These are phyloP conservation scores for Gymnocephalus cernua DNA, from an alignment of 2,113 vertebrate genomes.

Conservation along the genomic window DNA sequence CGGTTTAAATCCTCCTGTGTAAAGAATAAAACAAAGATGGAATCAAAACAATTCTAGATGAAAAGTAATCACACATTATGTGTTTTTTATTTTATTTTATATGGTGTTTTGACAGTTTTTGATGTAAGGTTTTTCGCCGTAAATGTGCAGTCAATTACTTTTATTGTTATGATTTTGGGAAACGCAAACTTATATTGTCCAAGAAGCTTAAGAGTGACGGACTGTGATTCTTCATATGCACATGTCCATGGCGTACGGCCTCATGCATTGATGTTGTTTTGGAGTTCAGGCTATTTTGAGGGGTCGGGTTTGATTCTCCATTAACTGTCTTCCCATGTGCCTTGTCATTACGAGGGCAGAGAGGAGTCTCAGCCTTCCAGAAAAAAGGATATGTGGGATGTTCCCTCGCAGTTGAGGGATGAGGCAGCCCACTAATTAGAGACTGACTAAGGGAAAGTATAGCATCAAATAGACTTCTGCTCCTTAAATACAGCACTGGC, in stretches of 20 bases:
- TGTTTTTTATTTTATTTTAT: not conserved
- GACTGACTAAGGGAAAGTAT: slow-evolving; percentile 71
- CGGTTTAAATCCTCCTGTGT: not conserved
- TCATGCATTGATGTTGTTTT: slow-evolving; percentile 59
- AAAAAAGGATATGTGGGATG: slow-evolving; percentile 72
- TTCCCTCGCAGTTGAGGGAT: slow-evolving; percentile 69
- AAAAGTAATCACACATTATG: not conserved
- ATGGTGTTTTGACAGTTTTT: not conserved
- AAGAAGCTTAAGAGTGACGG: not conserved
- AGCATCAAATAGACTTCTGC: slow-evolving; percentile 77
- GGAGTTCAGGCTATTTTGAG: slow-evolving; percentile 71
- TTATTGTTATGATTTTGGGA: slow-evolving; percentile 8
- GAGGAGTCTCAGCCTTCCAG: slow-evolving; percentile 70
- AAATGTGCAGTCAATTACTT: not conserved
- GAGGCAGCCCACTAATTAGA: slow-evolving; percentile 82
- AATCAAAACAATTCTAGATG: not conserved
- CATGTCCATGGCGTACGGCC: not conserved
- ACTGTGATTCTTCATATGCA: slow-evolving; percentile 12
- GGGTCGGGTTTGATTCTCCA: slow-evolving; percentile 72
- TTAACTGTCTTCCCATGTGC: slow-evolving; percentile 74
- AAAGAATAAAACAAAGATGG: not conserved
- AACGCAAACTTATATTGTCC: not conserved
- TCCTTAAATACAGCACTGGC: slow-evolving; percentile 67
- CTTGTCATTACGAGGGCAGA: slow-evolving; percentile 83
- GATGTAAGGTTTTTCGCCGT: not conserved